Evolutionary conservation across 2,797 vertebrate species (phyloP), one percentile per base, ranked within the genome.

Genomic region (Ctenopoma kingsleyae): DNA sequence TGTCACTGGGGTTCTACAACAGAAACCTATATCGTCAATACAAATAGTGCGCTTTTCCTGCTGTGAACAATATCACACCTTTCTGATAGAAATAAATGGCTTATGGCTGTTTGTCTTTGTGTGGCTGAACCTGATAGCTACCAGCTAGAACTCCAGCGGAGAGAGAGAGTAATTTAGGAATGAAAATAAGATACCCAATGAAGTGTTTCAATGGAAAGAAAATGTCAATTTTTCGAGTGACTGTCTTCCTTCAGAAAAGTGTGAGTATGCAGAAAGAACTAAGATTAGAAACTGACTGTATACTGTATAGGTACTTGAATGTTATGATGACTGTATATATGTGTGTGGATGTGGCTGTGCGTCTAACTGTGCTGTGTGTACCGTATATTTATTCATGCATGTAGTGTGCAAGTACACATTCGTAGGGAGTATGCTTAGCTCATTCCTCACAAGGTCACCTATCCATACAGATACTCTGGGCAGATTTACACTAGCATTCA

Each of bases 391-490:
- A 66, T 73, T 76, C 78, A 78, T 54, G 82, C 80, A 25, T 85
- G 73, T 72, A 76, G 65, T 76, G 62, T 78, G 81, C 54, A 53
- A 61, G 68, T 67, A 57, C 61, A 57, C 71, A 72, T 74, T 74
- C 64, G 67, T 76, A 60, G 73, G 47, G 48, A 47, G 75, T 32
- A 58, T 62, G 80, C 77, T 78, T 46, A 50, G 76, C 56, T 74
- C 76, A 82, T 71, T 78, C 63, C 50, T 78, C 64, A 66, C 89
- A 93, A 94, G 93, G 91, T 93, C 92, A 91, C 83, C 80, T 89
- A 77, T 76, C 77, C 69, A 25, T 75, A 80, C 73, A 85, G 82
- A 82, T 67, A 78, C 76, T 80, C 59, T 30, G 81, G 74, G 57
- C 78, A 87, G 92, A 90, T 92, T 90, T 89, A 87, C 87, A 84